phyloP scores from a whole-genome alignment of 2,888 invertebrate species.

The Villa cingulata region DNA sequence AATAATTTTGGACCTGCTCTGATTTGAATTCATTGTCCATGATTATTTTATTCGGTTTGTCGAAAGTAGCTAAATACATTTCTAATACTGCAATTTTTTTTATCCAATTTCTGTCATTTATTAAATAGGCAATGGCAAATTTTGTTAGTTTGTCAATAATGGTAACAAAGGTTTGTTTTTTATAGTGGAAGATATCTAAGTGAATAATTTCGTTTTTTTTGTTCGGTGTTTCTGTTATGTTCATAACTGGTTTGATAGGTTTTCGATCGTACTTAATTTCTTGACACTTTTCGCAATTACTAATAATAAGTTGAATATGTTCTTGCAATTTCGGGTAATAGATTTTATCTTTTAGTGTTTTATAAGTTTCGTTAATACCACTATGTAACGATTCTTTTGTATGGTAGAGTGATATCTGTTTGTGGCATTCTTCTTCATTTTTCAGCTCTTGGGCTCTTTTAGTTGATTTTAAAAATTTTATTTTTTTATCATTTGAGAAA shows the following conservation, averaged over 20 bases:
- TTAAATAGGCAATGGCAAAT: conserved; percentile 8
- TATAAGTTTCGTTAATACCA: no score
- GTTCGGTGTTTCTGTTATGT: not conserved
- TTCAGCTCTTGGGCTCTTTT: conserved; percentile 7
- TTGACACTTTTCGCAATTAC: conserved; percentile 4
- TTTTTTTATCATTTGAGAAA: conserved; percentile 4
- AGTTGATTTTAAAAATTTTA: conserved; percentile 8
- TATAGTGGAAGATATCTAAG: not conserved
- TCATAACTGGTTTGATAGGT: not conserved
- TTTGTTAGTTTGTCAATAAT: conserved; percentile 5
- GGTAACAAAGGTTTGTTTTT: conserved; percentile 1
- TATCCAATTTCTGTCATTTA: conserved; percentile 6
- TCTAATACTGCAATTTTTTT: conserved; percentile 3
- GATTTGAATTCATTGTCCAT: conserved; percentile 2
- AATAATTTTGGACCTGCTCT: not conserved
- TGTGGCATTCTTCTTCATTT: conserved; percentile 10
- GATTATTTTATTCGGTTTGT: conserved; percentile 3
- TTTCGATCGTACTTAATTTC: conserved; percentile 1
- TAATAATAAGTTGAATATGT: conserved; percentile 10
- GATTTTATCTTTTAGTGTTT: conserved; percentile 11
- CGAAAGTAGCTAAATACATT: conserved; percentile 1
- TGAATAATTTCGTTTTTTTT: conserved; percentile 1
- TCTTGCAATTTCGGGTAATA: conserved; percentile 11
- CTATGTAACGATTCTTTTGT: conserved; percentile 11
- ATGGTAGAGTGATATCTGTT: conserved; percentile 11